Evolutionary conservation across 1,140 invertebrate species (phyloP).

Genomic region (Campoletis sonorensis): DNA sequence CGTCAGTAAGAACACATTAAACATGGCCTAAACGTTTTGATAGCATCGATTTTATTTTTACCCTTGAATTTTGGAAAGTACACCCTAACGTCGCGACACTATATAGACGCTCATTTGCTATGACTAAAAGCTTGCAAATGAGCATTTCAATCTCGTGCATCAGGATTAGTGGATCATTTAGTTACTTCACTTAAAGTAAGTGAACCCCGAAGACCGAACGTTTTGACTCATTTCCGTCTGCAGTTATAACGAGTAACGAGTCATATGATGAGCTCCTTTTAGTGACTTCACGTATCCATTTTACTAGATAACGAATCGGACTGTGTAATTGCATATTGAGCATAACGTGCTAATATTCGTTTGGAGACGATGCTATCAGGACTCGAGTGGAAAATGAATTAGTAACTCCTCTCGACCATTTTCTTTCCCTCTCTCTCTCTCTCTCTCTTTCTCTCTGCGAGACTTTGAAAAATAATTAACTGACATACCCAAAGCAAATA

Average conservation of each 20-base stretch:
- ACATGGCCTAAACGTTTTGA: slow-evolving; percentile 34
- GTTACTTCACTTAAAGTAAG: background rate
- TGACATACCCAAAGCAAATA: no score
- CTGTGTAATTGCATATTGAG: background rate
- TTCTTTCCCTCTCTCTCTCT: no score
- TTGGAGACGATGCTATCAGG: slow-evolving; percentile 11
- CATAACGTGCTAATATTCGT: slow-evolving; percentile 24
- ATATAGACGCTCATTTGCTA: no score
- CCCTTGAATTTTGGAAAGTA: background rate
- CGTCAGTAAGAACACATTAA: slow-evolving; percentile 51
- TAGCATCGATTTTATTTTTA: slow-evolving; percentile 33
- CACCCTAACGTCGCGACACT: no score
- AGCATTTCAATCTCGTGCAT: background rate
- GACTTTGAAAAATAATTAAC: no score
- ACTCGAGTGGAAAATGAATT: background rate
- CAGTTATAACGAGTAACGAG: slow-evolving; percentile 36
- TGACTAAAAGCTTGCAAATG: background rate
- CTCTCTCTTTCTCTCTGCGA: no score
- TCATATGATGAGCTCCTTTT: slow-evolving; percentile 34
- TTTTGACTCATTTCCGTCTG: slow-evolving; percentile 28
- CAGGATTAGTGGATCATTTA: slow-evolving; percentile 21
- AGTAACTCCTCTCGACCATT: no score
- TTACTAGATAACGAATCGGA: slow-evolving; percentile 22
- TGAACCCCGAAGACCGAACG: background rate
- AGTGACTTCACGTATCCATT: slow-evolving; percentile 25